These are phyloP conservation scores for Brevimyrus niger DNA, from an alignment of 2,113 vertebrate genomes.

Conservation along the genomic window DNA sequence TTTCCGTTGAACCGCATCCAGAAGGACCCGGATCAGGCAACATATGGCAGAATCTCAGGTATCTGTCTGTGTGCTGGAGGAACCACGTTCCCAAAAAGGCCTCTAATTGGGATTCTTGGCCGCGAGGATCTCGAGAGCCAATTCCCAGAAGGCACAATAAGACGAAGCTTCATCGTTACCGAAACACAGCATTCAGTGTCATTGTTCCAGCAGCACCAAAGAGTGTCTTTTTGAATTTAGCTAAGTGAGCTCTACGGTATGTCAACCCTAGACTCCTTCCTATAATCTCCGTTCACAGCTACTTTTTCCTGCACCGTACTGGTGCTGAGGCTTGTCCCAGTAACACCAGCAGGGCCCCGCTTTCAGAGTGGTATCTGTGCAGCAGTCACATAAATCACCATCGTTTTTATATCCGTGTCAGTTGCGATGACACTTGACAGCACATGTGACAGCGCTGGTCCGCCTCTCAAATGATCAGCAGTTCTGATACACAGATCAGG, in stretches of 20 bases:
- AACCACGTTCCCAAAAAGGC: not conserved
- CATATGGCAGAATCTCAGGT: not conserved
- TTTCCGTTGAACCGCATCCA: not conserved
- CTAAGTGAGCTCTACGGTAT: not conserved
- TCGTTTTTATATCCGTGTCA: not conserved
- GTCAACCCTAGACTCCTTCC: not conserved
- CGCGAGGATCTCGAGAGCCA: not conserved
- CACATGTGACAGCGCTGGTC: not conserved
- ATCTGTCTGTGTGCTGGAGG: not conserved
- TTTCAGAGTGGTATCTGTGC: not conserved
- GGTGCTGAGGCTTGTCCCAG: not conserved
- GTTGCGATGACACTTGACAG: not conserved
- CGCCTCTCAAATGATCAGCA: not conserved
- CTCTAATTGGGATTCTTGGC: not conserved
- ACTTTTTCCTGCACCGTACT: not conserved
- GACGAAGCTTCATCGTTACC: not conserved
- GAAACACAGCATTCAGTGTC: not conserved
- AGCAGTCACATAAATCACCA: not conserved
- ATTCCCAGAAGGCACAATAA: not conserved
- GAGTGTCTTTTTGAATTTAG: not conserved
- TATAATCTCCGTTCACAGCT: not conserved
- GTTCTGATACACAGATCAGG: not conserved
- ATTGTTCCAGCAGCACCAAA: not conserved
- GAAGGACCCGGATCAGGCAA: not conserved
- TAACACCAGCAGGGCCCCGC: not conserved